These are phyloP conservation scores for Anaspis maculata DNA, from an alignment of 2,888 invertebrate species.

Conservation along the genomic window DNA sequence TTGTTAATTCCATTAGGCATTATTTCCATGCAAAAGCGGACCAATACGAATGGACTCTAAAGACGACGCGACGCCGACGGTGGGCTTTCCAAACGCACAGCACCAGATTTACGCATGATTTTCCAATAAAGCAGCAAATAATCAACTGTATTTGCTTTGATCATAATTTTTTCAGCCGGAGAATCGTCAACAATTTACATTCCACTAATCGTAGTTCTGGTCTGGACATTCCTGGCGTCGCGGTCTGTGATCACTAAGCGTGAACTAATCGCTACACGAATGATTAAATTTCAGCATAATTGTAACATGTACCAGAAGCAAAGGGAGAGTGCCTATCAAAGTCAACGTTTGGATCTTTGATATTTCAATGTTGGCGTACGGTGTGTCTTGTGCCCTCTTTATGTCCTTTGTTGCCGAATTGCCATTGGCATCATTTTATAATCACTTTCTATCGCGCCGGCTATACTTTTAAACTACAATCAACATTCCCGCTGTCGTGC, in stretches of 20 bases:
- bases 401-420: conserved; percentile 19
- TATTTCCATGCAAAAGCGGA: too few relatives aligned
- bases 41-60: too few relatives aligned
- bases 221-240: conserved; percentile 43
- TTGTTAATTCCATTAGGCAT: too few relatives aligned
- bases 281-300: conserved; percentile 46
- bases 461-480: too few relatives aligned
- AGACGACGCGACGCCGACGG: too few relatives aligned
- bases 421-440: too few relatives aligned
- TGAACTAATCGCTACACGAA: conserved; percentile 42
- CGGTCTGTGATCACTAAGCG: conserved; percentile 43
- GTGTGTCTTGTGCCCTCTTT: conserved; percentile 21
- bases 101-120: conserved; percentile 27
- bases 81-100: too few relatives aligned
- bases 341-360: conserved; percentile 35
- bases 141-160: conserved; percentile 36
- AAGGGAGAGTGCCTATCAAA: conserved; percentile 33
- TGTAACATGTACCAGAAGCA: conserved; percentile 37
- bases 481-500: too few relatives aligned
- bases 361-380: conserved; percentile 31
- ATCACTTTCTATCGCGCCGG: too few relatives aligned
- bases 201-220: conserved; percentile 40
- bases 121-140: conserved; percentile 31
- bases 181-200: conserved; percentile 44
- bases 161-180: conserved; percentile 27